Evolutionary conservation across 64 coral and sea anemone species (phyloP), one percentile per base, ranked within the genome.

Genomic region (Trachythela sp.): DNA sequence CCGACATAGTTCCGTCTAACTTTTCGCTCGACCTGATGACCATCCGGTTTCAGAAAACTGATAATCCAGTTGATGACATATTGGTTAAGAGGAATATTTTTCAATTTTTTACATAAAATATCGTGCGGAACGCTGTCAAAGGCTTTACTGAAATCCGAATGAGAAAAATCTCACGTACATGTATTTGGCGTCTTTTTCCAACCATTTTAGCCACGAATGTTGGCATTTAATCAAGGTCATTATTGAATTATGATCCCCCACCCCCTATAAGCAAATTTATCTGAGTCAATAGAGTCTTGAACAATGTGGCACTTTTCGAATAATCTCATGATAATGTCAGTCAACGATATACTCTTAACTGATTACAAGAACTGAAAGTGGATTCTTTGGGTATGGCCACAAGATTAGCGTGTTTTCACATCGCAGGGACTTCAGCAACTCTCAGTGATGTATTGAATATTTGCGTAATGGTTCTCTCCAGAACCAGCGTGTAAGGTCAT

Each of bases 361-460:
- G 42, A 45, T 45, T 45, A 6, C 42, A 45, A 45, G 42, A 45
- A 45, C 42, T 45, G 42, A 45, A 11, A 45, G 42, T 45, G 42
- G 42, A 45, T 45, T 45, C 42, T 45, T 45, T 45, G 4, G 42
- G 42, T 45, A 45, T 45, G 11, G 42, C 4, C 11, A 45, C 11
- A 11, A 45, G 4, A 45, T 45, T 45, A 45, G 42, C 42, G 4
- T 59, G 24, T 14, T 20, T 59, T 14, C 54, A 59, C 54, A 59
- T 59, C 18, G 18, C 54, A 6, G 90, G 85, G 36, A 91, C 84
- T 54, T 42, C n/a, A 72, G 85, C 84, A 86, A 49, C 37, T 87
- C 49, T 91, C 22, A 91, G 39, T 18, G 84, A 91, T 35, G 36
- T 83, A 48, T 92, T 92, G 52, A 92, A 92, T 7, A 92, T 92